Evolutionary conservation across 2,797 vertebrate species (phyloP).

Genomic region (Phaenicophaeus curvirostris): DNA sequence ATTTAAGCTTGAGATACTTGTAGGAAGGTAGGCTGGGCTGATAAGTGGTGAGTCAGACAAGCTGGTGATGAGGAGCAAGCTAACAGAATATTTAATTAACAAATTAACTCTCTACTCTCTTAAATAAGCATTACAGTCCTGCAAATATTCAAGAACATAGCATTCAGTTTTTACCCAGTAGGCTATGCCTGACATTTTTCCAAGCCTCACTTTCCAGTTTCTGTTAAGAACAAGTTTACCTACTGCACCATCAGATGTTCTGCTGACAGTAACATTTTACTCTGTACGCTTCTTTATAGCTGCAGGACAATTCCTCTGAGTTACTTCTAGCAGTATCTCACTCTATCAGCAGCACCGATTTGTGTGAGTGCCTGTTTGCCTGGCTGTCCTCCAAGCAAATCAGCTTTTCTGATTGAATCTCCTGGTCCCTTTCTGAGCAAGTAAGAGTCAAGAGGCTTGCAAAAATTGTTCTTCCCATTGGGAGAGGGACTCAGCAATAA

Average conservation of each 20-base stretch:
- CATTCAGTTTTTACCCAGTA: neutral
- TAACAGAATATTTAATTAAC: conserved; percentile 58
- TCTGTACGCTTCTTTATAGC: conserved; percentile 21
- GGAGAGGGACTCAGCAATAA: neutral
- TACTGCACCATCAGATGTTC: conserved; percentile 9
- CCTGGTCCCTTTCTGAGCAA: conserved; percentile 5
- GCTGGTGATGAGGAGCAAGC: conserved; percentile 31
- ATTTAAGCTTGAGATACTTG: neutral
- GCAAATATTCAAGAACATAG: conserved; percentile 4
- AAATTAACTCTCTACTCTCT: conserved; percentile 45
- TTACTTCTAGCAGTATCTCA: conserved; percentile 7
- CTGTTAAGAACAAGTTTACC: conserved; percentile 39
- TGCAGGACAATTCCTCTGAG: conserved; percentile 34
- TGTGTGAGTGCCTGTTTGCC: neutral
- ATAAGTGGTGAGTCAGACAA: conserved; percentile 38
- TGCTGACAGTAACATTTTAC: conserved; percentile 38
- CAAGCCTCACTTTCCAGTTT: conserved; percentile 17
- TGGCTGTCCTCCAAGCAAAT: conserved; percentile 32
- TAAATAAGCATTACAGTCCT: conserved; percentile 38
- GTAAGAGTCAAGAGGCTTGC: neutral
- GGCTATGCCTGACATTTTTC: neutral
- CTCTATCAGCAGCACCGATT: neutral
- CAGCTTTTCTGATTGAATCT: conserved; percentile 1
- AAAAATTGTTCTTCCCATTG: neutral
- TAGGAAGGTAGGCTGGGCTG: conserved; percentile 17